Conservation (phyloP, 2,888 invertebrate species). For the Antheraea yamamai region DNA sequence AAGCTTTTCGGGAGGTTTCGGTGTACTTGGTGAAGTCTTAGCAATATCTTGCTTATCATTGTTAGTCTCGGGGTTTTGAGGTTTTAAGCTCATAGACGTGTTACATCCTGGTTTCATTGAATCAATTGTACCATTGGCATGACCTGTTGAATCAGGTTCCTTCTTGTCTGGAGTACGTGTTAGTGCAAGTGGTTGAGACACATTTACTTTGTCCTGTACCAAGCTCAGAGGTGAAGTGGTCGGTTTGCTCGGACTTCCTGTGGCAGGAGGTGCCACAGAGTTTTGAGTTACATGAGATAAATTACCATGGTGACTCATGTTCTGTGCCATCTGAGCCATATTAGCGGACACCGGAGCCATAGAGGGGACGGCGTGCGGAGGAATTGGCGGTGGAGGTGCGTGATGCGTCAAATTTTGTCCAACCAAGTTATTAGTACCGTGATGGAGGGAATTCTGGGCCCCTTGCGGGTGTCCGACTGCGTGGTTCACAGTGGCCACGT, state of each 20-base stretch:
- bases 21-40: conserved; percentile 73
- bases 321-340: conserved; percentile 79
- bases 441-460: conserved; percentile 66
- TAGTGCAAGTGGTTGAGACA: conserved; percentile 67
- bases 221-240: conserved; percentile 72
- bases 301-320: conserved; percentile 80
- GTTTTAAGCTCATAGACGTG: conserved; percentile 59
- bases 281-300: conserved; percentile 72
- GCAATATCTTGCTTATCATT: conserved; percentile 74
- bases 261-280: conserved; percentile 59
- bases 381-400: conserved; percentile 57
- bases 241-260: conserved; percentile 61
- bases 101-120: conserved; percentile 64
- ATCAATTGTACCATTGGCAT: conserved; percentile 73
- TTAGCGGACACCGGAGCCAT: conserved; percentile 78
- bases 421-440: conserved; percentile 60
- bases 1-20: conserved; percentile 72
- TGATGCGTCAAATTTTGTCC: conserved; percentile 71
- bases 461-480: conserved; percentile 69
- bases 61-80: conserved; percentile 66
- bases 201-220: conserved; percentile 66
- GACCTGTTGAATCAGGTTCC: conserved; percentile 67
- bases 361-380: conserved; percentile 69
- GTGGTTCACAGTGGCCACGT: conserved; percentile 71
- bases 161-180: conserved; percentile 75